These are phyloP conservation scores for Rallus limicola DNA, from an alignment of 2,113 vertebrate genomes.

Conservation along the genomic window DNA sequence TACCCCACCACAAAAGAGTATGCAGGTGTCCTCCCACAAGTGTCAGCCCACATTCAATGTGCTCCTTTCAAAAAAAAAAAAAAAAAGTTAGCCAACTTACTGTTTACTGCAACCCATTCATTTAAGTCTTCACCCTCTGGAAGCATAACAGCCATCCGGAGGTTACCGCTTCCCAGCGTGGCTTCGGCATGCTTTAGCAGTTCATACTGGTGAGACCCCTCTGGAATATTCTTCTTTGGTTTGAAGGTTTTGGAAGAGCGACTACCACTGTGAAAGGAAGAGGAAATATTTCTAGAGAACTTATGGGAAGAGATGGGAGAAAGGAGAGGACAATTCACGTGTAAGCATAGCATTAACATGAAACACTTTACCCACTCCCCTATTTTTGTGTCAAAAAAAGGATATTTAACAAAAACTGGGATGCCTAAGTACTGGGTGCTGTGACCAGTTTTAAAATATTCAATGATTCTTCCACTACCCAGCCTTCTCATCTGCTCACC, in stretches of 20 bases:
- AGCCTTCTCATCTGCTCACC: neutral
- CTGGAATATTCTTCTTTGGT: constrained; percentile 89
- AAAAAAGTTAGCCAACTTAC: constrained; percentile 69
- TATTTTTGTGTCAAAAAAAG: fast-evolving
- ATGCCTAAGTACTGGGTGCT: neutral
- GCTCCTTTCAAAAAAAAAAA: no score
- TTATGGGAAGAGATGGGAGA: neutral
- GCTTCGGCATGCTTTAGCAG: constrained; percentile 88
- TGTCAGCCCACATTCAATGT: neutral
- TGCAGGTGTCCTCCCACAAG: neutral
- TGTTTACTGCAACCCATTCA: constrained; percentile 89
- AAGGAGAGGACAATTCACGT: fast-evolving
- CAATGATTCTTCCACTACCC: neutral
- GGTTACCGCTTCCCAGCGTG: constrained; percentile 86
- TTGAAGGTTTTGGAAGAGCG: constrained; percentile 91
- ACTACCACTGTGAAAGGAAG: constrained; percentile 75
- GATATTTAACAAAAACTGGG: neutral
- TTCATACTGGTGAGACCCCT: constrained; percentile 88
- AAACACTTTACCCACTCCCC: fast-evolving
- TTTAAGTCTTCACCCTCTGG: constrained; percentile 87
- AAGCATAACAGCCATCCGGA: constrained; percentile 87
- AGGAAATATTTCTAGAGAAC: neutral
- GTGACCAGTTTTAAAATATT: neutral
- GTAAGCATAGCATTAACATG: neutral
- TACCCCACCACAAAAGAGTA: neutral